Evolutionary conservation across 2,888 invertebrate species (phyloP), one percentile per base, ranked within the genome.

Genomic region (Drosophila flavopinicola): DNA sequence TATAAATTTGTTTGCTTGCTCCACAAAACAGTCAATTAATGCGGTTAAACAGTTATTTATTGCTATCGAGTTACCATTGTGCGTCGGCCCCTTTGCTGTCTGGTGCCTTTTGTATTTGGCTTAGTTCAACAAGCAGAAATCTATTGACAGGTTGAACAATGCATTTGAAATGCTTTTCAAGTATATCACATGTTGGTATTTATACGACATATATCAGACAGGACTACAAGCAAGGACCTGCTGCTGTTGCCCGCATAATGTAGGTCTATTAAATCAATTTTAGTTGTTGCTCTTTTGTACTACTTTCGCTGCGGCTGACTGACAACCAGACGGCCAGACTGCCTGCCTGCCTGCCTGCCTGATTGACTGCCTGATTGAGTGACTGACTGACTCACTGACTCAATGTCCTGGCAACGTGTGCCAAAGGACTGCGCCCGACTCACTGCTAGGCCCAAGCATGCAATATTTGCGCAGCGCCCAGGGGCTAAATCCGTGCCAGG

Each of bases 231-330:
- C 33, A 57, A 4, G 15, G 33, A 27, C 24, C n/a, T 7, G 17
- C n/a, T 54, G 54, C 20, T 54, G 17, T 20, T 51, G 54, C 51
- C 51, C 73, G 42, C 51, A 72, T 72, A 70, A 67, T 72, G 58
- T 65, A 35, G 64, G 60, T 60, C 71, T 75, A 76, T 83, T 85
- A 85, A 85, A 80, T 80, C 83, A 80, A 83, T 83, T 80, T 83
- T 61, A 79, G 66, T 68, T 76, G 68, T 69, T 79, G 83, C 85
- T 76, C 83, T 72, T 78, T 76, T 83, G 68, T 65, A 66, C 83
- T 74, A 76, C 57, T 74, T 85, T 78, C 63, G 60, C 67, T 68
- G 30, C 17, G 52, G 48, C 13, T 41, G 25, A 11, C 30, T 15
- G 25, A 30, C 13, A 10, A 29, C 37, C 29, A 25, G 29, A 11